Evolutionary conservation across 2,797 vertebrate genomes (phyloP).

Genomic region (Odontamblyopus lacepedii): DNA sequence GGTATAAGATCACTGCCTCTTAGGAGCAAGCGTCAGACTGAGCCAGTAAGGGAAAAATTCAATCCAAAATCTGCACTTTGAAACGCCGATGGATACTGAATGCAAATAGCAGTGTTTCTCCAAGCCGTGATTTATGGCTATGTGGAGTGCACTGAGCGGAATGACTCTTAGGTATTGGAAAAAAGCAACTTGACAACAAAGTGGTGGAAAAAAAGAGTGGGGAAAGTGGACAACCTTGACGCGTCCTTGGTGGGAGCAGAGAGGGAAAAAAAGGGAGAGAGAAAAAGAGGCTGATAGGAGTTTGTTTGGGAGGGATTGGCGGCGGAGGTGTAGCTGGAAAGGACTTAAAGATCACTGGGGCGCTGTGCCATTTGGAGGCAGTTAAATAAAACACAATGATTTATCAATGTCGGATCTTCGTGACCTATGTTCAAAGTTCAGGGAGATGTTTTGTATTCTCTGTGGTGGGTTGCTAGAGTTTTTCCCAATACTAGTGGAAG

Average conservation of each 20-base stretch:
- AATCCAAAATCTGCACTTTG: slow-evolving; percentile 74
- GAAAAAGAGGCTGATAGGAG: slow-evolving; percentile 48
- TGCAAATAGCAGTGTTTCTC: slow-evolving; percentile 78
- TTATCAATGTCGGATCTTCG: slow-evolving; percentile 1
- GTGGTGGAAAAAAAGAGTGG: slow-evolving; percentile 62
- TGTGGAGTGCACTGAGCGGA: slow-evolving; percentile 73
- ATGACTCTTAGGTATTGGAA: slow-evolving; percentile 74
- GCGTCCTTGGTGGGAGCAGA: slow-evolving; percentile 55
- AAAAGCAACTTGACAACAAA: slow-evolving; percentile 72
- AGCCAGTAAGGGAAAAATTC: slow-evolving; percentile 59
- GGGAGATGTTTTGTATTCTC: slow-evolving; percentile 1
- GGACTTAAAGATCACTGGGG: slow-evolving; percentile 28
- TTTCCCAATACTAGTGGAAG: background rate
- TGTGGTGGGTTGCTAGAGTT: slow-evolving; percentile 30
- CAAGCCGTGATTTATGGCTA: slow-evolving; percentile 78
- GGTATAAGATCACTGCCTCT: slow-evolving; percentile 66
- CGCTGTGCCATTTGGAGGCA: slow-evolving; percentile 28
- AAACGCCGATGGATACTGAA: slow-evolving; percentile 76
- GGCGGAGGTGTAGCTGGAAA: slow-evolving; percentile 55
- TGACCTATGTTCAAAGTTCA: slow-evolving; percentile 10
- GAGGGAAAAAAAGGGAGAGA: background rate
- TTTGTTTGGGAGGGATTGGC: slow-evolving; percentile 63
- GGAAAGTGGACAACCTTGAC: slow-evolving; percentile 78
- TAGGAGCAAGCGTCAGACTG: slow-evolving; percentile 51
- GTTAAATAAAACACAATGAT: slow-evolving; percentile 39